Base-by-base conservation (phyloP, 2,797 vertebrate species). In the Acipenser ruthenus region DNA sequence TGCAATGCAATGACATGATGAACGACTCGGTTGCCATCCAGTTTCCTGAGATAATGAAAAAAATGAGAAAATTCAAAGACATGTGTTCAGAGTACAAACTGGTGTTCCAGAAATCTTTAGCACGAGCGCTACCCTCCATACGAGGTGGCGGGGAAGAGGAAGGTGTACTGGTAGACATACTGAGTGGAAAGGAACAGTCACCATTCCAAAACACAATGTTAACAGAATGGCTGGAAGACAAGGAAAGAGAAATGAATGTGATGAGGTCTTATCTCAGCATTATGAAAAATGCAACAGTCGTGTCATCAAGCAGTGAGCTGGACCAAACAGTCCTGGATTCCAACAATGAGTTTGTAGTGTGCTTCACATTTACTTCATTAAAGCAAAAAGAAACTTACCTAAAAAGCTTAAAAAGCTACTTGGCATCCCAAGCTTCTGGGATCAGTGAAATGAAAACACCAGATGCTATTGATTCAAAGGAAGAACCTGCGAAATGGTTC, bases 361-460 rank as follows among this genome's bases (percentile, higher is more conserved):
- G 67, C 6, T 77, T 76, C 60, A 73, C 64, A 6, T 72, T 81
- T 23, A 67, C 78, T 1, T 77, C 78, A 0, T 47, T 82, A 9
- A 55, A 53, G 6, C 65, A 65, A 10, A 13, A 68, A 9, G 74
- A 75, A 0, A 50, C 15, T 2, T 74, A 77, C 61, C 5, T 80
- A 13, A 62, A 15, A 7, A 60, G 76, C 11, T 11, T 77, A 51
- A 71, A 70, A 11, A 69, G 12, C 11, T 69, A 70, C 10, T 62
- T 51, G 52, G 10, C 37, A 66, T 55, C 56, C 55, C 58, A 58
- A 7, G 47, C 61, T 49, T 49, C 66, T 15, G 7, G 6, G 10
- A 48, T 15, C 13, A 11, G n/a, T 59, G 18, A 6, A 37, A 49
- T 60, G 8, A 8, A 62, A 48, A 5, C 53, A 9, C 7, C 4